A percentile compares a stretch with the other conserved stretches of the same genome.
These are phyloP conservation scores for Bungarus multicinctus DNA, from an alignment of 2,113 vertebrate genomes.

Conservation along the genomic window DNA sequence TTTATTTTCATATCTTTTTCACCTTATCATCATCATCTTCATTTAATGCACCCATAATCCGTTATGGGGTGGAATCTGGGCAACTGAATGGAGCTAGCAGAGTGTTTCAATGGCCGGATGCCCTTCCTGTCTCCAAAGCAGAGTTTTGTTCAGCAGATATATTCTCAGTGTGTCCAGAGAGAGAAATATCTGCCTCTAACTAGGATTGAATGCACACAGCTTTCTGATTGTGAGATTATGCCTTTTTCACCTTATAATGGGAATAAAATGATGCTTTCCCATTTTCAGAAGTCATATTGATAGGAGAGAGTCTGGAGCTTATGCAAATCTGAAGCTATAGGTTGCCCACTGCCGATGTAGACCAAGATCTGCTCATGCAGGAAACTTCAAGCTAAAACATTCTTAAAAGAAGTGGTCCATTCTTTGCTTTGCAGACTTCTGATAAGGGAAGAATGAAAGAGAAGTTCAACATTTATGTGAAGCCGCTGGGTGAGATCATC, in stretches of 20 bases:
- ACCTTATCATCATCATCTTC: no score
- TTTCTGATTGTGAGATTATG: not conserved
- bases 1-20: not conserved
- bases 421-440: not conserved
- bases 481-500: no score
- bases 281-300: not conserved
- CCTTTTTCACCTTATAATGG: not conserved
- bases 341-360: not conserved
- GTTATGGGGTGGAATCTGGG: no score
- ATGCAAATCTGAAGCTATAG: not conserved
- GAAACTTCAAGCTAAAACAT: not conserved
- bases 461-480: no score
- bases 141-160: no score
- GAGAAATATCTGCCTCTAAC: no score
- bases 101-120: no score
- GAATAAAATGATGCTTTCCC: not conserved
- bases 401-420: not conserved
- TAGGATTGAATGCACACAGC: no score
- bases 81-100: no score
- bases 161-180: no score
- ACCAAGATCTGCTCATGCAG: not conserved
- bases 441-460: not conserved
- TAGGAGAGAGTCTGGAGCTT: not conserved
- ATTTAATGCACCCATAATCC: no score
- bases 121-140: no score